phyloP scores from a whole-genome alignment of 2,113 vertebrate genomes.

The Ptyas mucosa region DNA sequence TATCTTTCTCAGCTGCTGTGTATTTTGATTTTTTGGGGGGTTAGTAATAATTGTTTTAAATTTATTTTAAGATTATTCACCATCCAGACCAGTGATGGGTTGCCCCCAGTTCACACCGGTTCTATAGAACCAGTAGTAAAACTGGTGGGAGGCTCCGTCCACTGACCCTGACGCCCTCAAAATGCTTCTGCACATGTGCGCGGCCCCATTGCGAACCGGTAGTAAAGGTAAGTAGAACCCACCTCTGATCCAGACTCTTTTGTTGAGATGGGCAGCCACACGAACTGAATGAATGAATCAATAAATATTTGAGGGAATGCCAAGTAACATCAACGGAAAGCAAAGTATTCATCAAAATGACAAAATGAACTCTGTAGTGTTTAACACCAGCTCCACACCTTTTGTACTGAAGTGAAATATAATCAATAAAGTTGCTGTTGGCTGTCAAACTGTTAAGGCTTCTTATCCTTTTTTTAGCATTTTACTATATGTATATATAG shows the following conservation, averaged over 20 bases:
- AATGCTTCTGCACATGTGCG: no score
- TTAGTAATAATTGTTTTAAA: background rate
- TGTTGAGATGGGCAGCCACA: background rate
- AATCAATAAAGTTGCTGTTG: background rate
- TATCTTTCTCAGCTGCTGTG: background rate
- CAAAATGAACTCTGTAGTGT: background rate
- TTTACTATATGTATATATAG: background rate
- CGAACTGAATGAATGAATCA: background rate
- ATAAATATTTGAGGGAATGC: background rate
- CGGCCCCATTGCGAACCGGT: no score
- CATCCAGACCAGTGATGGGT: background rate
- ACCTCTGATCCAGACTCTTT: background rate
- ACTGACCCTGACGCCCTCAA: no score
- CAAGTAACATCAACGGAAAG: background rate
- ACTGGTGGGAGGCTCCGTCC: no score
- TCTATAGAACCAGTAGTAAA: no score
- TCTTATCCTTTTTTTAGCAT: background rate
- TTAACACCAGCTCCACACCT: background rate
- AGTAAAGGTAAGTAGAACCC: no score
- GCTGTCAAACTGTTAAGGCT: background rate
- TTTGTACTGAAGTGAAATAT: background rate
- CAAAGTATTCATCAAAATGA: background rate
- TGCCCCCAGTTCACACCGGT: no score
- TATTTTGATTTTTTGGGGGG: background rate
- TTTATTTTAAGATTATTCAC: background rate